These are phyloP conservation scores for Paratilapia polleni DNA, from an alignment of 2,113 vertebrate genomes.

Conservation along the genomic window DNA sequence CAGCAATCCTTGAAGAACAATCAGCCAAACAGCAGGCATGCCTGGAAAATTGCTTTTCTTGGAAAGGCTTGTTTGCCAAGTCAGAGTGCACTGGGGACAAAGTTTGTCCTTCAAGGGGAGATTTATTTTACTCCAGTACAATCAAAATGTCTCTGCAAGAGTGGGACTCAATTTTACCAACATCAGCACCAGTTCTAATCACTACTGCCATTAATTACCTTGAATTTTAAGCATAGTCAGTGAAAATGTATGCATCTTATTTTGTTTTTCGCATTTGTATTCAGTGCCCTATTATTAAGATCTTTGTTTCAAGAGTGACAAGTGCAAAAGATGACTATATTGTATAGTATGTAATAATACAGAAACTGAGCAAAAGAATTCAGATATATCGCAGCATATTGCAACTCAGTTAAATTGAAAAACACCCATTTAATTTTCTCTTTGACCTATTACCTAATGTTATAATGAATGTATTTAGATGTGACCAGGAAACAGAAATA, in stretches of 20 bases:
- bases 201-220: background rate
- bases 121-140: background rate
- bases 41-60: background rate
- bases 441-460: too few relatives aligned
- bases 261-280: background rate
- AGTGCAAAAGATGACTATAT: background rate
- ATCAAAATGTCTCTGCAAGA: background rate
- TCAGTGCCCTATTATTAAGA: background rate
- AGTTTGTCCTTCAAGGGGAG: background rate
- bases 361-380: background rate
- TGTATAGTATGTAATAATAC: background rate
- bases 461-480: background rate
- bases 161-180: background rate
- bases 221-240: background rate
- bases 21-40: background rate
- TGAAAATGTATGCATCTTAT: background rate
- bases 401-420: too few relatives aligned
- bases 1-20: background rate
- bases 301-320: background rate
- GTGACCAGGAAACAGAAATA: background rate
- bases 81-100: background rate
- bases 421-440: too few relatives aligned
- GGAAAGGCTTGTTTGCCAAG: background rate
- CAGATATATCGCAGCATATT: too few relatives aligned
- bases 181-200: background rate